phyloP scores from a whole-genome alignment of 1,140 invertebrate genomes.

The Chelonus insularis region DNA sequence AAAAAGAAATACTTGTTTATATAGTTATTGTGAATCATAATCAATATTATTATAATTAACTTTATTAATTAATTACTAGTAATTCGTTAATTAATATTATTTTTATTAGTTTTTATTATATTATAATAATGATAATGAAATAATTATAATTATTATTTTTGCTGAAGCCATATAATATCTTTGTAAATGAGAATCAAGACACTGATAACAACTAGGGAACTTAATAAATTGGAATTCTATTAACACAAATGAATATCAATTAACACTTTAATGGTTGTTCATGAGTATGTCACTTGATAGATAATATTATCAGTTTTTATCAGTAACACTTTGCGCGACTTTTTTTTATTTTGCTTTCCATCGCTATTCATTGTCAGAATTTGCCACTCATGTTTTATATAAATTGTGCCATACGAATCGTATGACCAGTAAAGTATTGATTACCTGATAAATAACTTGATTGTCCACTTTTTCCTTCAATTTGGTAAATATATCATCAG shows the following conservation, averaged over 20 bases:
- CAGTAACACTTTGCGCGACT: too few relatives aligned
- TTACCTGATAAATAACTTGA: too few relatives aligned
- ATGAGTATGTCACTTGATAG: too few relatives aligned
- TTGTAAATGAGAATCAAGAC: slow-evolving; percentile 57
- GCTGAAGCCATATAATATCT: slow-evolving; percentile 50
- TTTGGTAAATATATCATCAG: too few relatives aligned
- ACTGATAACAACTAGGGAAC: slow-evolving; percentile 51
- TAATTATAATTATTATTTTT: slow-evolving; percentile 37
- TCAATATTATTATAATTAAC: slow-evolving; percentile 20
- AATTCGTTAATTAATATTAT: slow-evolving; percentile 37
- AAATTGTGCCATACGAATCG: too few relatives aligned
- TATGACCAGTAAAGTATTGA: too few relatives aligned
- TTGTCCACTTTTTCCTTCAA: too few relatives aligned
- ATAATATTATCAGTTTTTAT: too few relatives aligned
- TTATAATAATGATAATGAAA: slow-evolving; percentile 32
- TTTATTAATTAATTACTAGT: slow-evolving; percentile 30
- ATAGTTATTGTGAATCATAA: slow-evolving; percentile 32
- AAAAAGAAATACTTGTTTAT: slow-evolving; percentile 15
- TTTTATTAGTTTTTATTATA: slow-evolving; percentile 43
- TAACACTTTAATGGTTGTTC: too few relatives aligned
- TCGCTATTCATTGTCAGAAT: too few relatives aligned
- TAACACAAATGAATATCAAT: slow-evolving; percentile 44
- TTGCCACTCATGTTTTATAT: too few relatives aligned
- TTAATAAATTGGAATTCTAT: slow-evolving; percentile 59
- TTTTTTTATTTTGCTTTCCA: too few relatives aligned